These are phyloP conservation scores for Oreochromis grahami DNA, from an alignment of 2,797 vertebrate genomes.

Conservation along the genomic window DNA sequence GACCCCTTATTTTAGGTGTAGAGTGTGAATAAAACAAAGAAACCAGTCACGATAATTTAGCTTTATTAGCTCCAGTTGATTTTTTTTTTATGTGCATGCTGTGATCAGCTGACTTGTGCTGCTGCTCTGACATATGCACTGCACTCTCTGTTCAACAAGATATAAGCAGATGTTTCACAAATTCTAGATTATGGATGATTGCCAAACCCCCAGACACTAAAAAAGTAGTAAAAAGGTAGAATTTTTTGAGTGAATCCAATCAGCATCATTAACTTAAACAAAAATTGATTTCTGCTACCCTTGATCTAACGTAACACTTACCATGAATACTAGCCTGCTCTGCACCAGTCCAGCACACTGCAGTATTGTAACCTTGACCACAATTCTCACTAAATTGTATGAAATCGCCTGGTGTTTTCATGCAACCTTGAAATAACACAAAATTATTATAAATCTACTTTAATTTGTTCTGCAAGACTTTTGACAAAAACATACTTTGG, in stretches of 20 bases:
- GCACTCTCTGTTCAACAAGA: not conserved
- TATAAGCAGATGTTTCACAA: not conserved
- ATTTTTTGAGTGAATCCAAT: fast-evolving
- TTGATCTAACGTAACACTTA: not conserved
- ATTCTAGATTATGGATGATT: not conserved
- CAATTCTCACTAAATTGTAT: not conserved
- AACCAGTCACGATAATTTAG: not conserved
- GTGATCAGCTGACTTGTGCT: not conserved
- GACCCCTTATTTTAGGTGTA: not conserved
- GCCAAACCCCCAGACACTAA: not conserved
- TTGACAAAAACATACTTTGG: not conserved
- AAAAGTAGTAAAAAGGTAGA: not conserved
- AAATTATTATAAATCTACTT: not conserved
- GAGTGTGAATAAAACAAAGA: not conserved
- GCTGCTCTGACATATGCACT: not conserved
- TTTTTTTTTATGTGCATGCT: fast-evolving
- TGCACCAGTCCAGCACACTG: not conserved
- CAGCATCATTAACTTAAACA: not conserved
- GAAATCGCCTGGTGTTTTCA: not conserved
- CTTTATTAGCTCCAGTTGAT: not conserved
- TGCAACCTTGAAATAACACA: not conserved
- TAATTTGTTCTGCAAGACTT: not conserved
- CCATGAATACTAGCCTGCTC: not conserved
- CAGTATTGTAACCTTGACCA: not conserved
- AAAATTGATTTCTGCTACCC: not conserved